Percentiles rank a stretch among this genome's conserved stretches.
Conservation (phyloP, 2,888 invertebrate species). For the Dione juno region DNA sequence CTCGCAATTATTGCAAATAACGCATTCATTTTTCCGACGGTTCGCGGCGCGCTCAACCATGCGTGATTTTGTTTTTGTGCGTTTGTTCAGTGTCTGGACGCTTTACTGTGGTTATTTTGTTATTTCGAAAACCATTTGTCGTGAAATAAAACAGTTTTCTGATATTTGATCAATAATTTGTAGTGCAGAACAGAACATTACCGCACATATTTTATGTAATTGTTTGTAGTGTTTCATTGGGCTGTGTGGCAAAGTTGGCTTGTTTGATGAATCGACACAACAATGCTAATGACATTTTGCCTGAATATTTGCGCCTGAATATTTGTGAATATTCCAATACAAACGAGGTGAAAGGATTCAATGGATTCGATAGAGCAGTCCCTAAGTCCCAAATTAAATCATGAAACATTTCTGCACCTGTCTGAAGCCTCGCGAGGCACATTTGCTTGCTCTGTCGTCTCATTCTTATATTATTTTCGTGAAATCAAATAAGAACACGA, state of each 20-base stretch:
- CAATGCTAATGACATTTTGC: slow-evolving; percentile 48
- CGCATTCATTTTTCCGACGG: slow-evolving; percentile 75
- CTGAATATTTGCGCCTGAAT: slow-evolving; percentile 49
- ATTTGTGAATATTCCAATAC: slow-evolving; percentile 58
- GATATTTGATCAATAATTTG: slow-evolving; percentile 61
- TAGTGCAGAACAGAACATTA: slow-evolving; percentile 48
- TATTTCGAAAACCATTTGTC: slow-evolving; percentile 69
- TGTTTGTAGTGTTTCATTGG: slow-evolving; percentile 46
- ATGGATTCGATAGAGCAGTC: slow-evolving; percentile 80
- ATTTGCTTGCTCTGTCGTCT: slow-evolving; percentile 65
- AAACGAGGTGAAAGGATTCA: slow-evolving; percentile 75
- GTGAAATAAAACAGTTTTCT: slow-evolving; percentile 66
- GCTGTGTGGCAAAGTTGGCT: slow-evolving; percentile 41
- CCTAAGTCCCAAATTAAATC: slow-evolving; percentile 83
- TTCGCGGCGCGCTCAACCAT: slow-evolving; percentile 69
- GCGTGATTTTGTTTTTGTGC: slow-evolving; percentile 79
- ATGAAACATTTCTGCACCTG: slow-evolving; percentile 81
- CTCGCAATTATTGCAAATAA: slow-evolving; percentile 75
- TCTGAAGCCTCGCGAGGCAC: slow-evolving; percentile 64
- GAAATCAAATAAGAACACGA: slow-evolving; percentile 43
- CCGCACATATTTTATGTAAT: slow-evolving; percentile 50
- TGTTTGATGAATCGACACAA: slow-evolving; percentile 48
- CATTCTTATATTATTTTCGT: slow-evolving; percentile 63
- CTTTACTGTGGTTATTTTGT: slow-evolving; percentile 72
- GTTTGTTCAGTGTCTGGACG: slow-evolving; percentile 75